Evolutionary conservation across 2,888 invertebrate species (phyloP), one percentile per base, ranked within the genome.

Genomic region (Hypomecis punctinalis): DNA sequence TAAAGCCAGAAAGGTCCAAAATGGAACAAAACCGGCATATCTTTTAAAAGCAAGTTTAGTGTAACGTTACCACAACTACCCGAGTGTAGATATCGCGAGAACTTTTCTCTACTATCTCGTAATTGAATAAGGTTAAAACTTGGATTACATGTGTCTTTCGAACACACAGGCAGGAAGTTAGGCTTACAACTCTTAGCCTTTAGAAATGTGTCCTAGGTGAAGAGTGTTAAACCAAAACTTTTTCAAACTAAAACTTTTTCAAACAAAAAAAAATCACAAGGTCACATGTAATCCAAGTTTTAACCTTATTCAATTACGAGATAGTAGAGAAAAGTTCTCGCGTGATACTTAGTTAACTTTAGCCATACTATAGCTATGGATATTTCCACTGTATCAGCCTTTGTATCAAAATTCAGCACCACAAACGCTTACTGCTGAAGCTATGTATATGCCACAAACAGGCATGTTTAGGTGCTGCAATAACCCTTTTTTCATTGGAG

Each of bases 41-140:
- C 64, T 61, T 54, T 60, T 60, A 49, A 53, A 60, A 52, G 51
- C 55, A 66, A 66, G 46, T 64, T 58, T 54, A 61, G 47, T 66
- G 69, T 61, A 37, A 55, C 33, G 55, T 62, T 51, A 9, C 65
- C 60, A 6, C 60, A 47, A 63, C 65, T 69, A 67, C 65, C 63
- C 59, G 51, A 64, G 59, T 66, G 66, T 58, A 59, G 68, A 68
- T 70, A 69, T 66, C 60, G 51, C 47, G 23, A 8, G 23, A 64
- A 69, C 67, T 70, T 66, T 67, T 66, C 70, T 67, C 64, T 63
- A 53, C 67, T 61, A 72, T 69, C 72, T 72, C 58, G 69, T 72
- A 70, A 72, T 72, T 70, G 72, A 70, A 72, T 70, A 70, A 65
- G 70, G 70, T 72, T 72, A 70, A 72, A 72, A 72, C 72, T 72